Base-by-base conservation (phyloP, 2,888 invertebrate species). In the Oscheius sp. region DNA sequence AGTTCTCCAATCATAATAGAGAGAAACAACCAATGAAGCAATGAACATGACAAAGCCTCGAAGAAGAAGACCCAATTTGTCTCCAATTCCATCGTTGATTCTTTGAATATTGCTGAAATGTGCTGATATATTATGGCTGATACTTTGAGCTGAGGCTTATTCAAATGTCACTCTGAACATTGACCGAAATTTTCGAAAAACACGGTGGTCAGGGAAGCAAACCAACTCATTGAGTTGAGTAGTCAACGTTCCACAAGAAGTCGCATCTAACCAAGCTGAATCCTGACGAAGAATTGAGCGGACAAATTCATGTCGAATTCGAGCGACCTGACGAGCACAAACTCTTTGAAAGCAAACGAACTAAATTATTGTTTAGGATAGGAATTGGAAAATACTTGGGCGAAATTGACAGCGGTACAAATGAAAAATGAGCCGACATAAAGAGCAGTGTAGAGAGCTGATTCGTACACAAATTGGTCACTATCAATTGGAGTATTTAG, bases 21-120 rank as follows among this genome's bases (percentile, higher is more conserved):
- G 77, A 0, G 78, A 70, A 8, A 82, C 65, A 12, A 72, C 63
- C 37, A 79, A 65, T 6, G 78, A 78, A 3, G 74, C 71, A 20
- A 70, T 48, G 67, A 78, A 74, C 80, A 81, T 80, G 25, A 78
- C 75, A 17, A 70, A 65, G 25, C 76, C 79, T 57, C 69, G 65
- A 39, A 82, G 69, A 23, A 80, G 69, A 1, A 82, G 71, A 29
- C 80, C 80, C 46, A 82, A 69, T 42, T 82, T 82, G 58, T 82
- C 82, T 27, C 82, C 82, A 69, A 81, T 80, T 46, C 82, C 82
- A 48, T 82, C 82, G 23, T 71, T 72, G 58, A 78, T 78, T 20
- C 78, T 58, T 33, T 78, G 76, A 48, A 77, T 69, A 63, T 77
- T 74, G 37, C 78, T 78, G 61, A 33, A 72, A 74, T 3, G 5